Conservation (phyloP, 1,140 invertebrate species). For the Drosophila nigromelanica region DNA sequence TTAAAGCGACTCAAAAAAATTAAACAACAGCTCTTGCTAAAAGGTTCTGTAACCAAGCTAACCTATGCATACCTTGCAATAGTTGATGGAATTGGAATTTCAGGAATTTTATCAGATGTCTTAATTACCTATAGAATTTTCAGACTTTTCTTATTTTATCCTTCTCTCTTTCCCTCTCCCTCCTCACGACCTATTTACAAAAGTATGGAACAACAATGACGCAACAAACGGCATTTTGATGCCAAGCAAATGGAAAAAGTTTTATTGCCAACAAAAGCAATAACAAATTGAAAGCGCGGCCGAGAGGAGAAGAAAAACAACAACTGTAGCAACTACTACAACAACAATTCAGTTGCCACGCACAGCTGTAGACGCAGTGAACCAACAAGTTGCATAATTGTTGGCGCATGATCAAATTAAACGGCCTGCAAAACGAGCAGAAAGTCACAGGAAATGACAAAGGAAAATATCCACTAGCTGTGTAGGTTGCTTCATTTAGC, state of each 20-base stretch:
- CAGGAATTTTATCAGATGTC: background rate
- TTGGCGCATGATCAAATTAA: constrained; percentile 83
- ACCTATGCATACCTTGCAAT: no score
- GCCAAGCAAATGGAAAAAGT: constrained; percentile 72
- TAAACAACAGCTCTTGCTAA: no score
- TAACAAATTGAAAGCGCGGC: constrained; percentile 69
- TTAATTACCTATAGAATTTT: background rate
- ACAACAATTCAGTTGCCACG: constrained; percentile 11
- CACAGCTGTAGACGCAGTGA: constrained; percentile 33
- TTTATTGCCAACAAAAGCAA: constrained; percentile 55
- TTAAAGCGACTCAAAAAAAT: background rate
- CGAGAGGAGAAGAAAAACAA: background rate
- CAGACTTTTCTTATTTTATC: background rate
- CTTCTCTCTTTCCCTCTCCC: background rate
- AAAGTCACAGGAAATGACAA: background rate
- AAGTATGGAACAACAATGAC: constrained; percentile 24
- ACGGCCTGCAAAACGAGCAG: constrained; percentile 56
- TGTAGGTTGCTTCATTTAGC: constrained; percentile 44
- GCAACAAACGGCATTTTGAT: constrained; percentile 32
- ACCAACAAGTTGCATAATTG: constrained; percentile 83
- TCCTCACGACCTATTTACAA: background rate
- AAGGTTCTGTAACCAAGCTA: no score
- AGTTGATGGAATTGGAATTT: background rate
- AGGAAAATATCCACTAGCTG: constrained; percentile 2
- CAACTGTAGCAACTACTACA: constrained; percentile 2